phyloP scores from a whole-genome alignment of 2,797 vertebrate genomes.

The Mycteria americana region DNA sequence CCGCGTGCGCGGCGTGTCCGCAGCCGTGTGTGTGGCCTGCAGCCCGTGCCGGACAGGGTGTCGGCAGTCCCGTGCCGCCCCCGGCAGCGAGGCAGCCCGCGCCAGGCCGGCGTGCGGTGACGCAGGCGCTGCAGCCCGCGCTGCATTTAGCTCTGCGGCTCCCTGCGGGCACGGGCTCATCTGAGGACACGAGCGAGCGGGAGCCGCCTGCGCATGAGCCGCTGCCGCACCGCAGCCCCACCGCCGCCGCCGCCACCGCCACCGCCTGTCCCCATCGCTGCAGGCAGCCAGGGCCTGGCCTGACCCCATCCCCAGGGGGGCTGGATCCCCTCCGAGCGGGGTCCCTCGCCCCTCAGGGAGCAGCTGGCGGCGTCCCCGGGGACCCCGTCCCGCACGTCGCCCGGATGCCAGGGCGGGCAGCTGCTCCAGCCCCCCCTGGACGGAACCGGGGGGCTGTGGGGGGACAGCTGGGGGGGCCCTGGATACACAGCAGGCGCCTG shows the following conservation, averaged over 20 bases:
- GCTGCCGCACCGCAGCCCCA: neutral
- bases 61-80: neutral
- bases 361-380: neutral
- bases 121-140: neutral
- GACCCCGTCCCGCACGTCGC: neutral
- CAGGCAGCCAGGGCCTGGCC: neutral
- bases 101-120: neutral
- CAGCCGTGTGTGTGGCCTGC: neutral
- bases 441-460: neutral
- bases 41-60: neutral
- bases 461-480: neutral
- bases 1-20: no score
- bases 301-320: neutral
- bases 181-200: constrained; percentile 37
- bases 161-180: constrained; percentile 49
- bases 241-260: no score
- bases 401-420: neutral
- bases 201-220: neutral
- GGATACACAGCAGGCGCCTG: neutral
- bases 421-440: neutral
- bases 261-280: neutral
- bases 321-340: neutral
- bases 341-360: neutral
- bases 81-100: neutral
- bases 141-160: constrained; percentile 29